A percentile compares a stretch with the other conserved stretches of the same genome.
Evolutionary conservation across 2,113 vertebrate genomes (phyloP).

Genomic region (Daboia siamensis): DNA sequence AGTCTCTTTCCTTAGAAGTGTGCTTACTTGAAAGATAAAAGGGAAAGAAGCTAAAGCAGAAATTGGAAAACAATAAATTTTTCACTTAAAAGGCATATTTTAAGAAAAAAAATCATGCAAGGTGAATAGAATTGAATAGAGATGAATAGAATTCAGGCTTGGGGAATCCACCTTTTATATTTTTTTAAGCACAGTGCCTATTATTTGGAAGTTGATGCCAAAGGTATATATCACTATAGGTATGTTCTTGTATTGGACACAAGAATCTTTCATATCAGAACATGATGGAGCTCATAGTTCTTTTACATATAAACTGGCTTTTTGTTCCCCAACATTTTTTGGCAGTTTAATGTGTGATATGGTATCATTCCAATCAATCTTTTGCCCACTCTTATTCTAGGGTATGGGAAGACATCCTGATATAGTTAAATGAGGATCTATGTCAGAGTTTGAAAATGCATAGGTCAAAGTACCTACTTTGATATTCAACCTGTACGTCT

Average conservation of each 20-base stretch:
- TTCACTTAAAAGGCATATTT: background rate
- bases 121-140: background rate
- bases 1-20: background rate
- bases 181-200: background rate
- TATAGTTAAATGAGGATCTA: background rate
- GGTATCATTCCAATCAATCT: background rate
- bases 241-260: background rate
- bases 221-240: background rate
- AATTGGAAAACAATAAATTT: background rate
- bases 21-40: background rate
- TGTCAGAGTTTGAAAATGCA: background rate
- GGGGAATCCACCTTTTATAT: background rate
- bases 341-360: background rate
- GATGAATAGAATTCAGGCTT: background rate
- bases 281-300: background rate
- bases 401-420: background rate
- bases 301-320: background rate
- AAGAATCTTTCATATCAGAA: background rate
- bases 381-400: background rate
- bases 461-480: background rate
- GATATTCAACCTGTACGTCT: background rate
- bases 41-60: background rate
- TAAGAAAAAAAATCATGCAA: background rate
- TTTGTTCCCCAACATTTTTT: background rate
- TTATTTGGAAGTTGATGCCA: background rate